Evolutionary conservation across 2,797 vertebrate genomes (phyloP).

Genomic region (Percopsis omiscomaycus): DNA sequence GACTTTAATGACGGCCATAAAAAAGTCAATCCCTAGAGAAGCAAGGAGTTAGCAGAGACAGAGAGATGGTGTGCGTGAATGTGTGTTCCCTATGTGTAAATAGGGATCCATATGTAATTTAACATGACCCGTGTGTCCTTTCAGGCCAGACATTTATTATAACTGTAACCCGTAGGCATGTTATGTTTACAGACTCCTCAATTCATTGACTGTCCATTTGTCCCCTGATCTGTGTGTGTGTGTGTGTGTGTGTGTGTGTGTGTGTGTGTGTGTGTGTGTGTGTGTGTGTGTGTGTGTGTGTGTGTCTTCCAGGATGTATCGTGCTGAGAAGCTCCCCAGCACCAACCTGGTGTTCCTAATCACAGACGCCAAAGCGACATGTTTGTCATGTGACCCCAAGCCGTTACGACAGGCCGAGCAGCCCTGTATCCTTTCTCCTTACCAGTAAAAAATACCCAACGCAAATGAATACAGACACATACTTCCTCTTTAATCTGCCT

Average conservation of each 20-base stretch:
- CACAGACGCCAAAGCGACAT: conserved; percentile 91
- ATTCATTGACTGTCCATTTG: conserved; percentile 4
- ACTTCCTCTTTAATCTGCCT: conserved; percentile 43
- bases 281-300: not conserved
- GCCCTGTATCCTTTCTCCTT: conserved; percentile 92
- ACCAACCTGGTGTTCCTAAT: conserved; percentile 98
- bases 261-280: conserved; percentile 14
- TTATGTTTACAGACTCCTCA: conserved; percentile 6
- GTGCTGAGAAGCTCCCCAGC: conserved; percentile 93
- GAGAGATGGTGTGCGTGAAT: conserved; percentile 3
- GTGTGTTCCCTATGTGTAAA: conserved; percentile 10
- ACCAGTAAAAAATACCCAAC: conserved; percentile 28
- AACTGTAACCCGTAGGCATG: not conserved
- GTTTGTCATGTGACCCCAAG: conserved; percentile 89
- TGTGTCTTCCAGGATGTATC: conserved; percentile 86
- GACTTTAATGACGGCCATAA: conserved; percentile 74
- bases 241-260: not conserved
- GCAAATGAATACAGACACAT: conserved; percentile 21
- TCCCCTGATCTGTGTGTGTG: conserved; percentile 12
- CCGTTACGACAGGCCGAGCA: conserved; percentile 93
- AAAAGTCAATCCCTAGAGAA: conserved; percentile 60
- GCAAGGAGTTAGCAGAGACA: conserved; percentile 11
- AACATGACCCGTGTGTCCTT: not conserved
- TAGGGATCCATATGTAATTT: conserved; percentile 1
- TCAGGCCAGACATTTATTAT: conserved; percentile 9